Conservation (phyloP, 2,888 invertebrate species). For the Eupithecia pulchellata region DNA sequence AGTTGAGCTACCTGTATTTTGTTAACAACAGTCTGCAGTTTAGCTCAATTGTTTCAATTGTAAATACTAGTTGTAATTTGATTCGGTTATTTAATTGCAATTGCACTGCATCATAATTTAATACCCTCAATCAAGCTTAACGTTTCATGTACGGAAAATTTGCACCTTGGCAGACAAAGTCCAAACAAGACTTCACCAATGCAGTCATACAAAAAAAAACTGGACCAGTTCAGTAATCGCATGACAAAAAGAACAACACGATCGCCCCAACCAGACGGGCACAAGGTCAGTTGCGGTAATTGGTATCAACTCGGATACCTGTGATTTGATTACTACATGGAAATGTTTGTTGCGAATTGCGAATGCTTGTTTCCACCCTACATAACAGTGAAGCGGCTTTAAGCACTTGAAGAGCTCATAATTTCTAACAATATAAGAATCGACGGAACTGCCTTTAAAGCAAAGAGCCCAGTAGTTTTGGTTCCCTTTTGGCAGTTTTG, state of each 20-base stretch:
- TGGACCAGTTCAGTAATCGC: conserved; percentile 12
- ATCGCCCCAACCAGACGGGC: conserved; percentile 21
- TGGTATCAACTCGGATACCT: conserved; percentile 22
- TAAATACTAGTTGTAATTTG: no score
- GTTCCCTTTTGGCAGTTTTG: not conserved
- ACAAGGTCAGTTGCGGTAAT: conserved; percentile 32
- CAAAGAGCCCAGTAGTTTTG: not conserved
- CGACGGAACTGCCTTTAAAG: not conserved
- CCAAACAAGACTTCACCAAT: not conserved
- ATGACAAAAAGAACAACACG: conserved; percentile 20
- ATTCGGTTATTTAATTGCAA: no score
- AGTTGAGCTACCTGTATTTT: no score
- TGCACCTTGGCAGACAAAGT: not conserved
- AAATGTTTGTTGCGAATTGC: not conserved
- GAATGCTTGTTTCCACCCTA: conserved; percentile 10
- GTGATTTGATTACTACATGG: conserved; percentile 25
- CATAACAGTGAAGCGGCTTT: not conserved
- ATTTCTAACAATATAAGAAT: not conserved
- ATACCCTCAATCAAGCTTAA: not conserved
- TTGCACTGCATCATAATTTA: no score
- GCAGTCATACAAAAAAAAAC: conserved; percentile 1
- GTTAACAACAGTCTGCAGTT: no score
- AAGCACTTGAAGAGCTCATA: not conserved
- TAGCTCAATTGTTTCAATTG: no score
- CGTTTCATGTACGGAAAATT: not conserved